Evolutionary conservation across 2,888 invertebrate species (phyloP), one percentile per base, ranked within the genome.

Genomic region (Ormyrus rosae): DNA sequence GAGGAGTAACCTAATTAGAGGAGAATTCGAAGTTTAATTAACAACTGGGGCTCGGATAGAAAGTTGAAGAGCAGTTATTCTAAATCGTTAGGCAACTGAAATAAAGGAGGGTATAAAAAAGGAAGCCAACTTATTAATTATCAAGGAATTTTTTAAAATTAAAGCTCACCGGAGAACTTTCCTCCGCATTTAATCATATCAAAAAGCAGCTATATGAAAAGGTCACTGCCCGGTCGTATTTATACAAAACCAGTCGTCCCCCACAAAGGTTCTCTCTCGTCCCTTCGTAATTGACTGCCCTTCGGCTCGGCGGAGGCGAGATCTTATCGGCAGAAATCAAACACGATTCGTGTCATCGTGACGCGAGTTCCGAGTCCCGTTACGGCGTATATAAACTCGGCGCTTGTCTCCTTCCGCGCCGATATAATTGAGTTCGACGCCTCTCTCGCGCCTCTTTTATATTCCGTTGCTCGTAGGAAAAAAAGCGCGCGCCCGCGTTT

Each of bases 1-100:
- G 55, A 75, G 72, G 68, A 78, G 75, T 86, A 87, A 88, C 87
- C 88, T 87, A 89, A 89, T 89, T 89, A 89, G 85, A 85, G 83
- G 82, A 87, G 86, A 87, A 88, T 87, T 83, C 84, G 72, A 81
- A 81, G 86, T 86, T 87, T 85, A 87, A 88, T 87, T 85, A 85
- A 85, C 85, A 82, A 80, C 78, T 70, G 67, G 64, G 67, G 64
- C 19, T 45, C 56, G 19, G 9, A 70, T 5, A 58, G 56, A 60
- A 70, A 70, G 60, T 70, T 34, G 13, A 19, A 65, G 50, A 7
- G 51, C 34, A 19, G 6, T 8, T n/a, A 67, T 67, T n/a, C 53
- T 13, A 19, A 53, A 34, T 51, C 53, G 2, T 13, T 53, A 7
- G 6, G 10, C 53, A 45, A n/a, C 68, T 34, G 19, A 4, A 34